Percentiles rank a stretch among this genome's conserved stretches.
phyloP scores from a whole-genome alignment of 2,113 vertebrate genomes.

The Carassius carassius region DNA sequence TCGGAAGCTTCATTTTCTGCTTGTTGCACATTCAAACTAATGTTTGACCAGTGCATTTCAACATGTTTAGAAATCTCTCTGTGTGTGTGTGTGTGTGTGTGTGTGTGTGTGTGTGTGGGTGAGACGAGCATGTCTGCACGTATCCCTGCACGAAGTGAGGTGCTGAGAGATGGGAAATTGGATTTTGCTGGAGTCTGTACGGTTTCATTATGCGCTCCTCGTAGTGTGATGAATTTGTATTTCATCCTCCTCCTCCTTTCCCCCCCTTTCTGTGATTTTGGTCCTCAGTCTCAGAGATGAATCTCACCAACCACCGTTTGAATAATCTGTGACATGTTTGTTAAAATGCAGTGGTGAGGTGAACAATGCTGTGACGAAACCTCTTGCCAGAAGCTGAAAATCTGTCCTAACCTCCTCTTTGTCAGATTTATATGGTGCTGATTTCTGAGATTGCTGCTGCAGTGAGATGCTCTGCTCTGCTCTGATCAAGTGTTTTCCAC shows the following conservation, averaged over 20 bases:
- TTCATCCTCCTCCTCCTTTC: not conserved
- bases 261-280: conserved; percentile 11
- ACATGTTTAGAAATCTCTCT: not conserved
- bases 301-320: not conserved
- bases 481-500: not conserved
- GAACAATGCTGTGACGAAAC: not conserved
- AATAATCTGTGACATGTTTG: not conserved
- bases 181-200: conserved; percentile 41
- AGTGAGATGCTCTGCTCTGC: not conserved
- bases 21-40: conserved; percentile 17
- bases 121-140: conserved; percentile 4
- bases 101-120: not conserved
- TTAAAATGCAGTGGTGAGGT: not conserved
- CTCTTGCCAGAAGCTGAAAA: not conserved
- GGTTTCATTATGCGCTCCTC: conserved; percentile 55
- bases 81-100: not conserved
- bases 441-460: not conserved
- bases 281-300: conserved; percentile 46
- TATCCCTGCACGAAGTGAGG: not conserved
- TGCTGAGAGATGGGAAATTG: conserved; percentile 43
- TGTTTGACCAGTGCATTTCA: not conserved
- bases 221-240: conserved; percentile 54
- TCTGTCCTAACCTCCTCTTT: not conserved
- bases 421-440: not conserved
- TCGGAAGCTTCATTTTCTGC: not conserved